Conservation (phyloP, 2,797 vertebrate genomes). For the Monodelphis domestica region DNA sequence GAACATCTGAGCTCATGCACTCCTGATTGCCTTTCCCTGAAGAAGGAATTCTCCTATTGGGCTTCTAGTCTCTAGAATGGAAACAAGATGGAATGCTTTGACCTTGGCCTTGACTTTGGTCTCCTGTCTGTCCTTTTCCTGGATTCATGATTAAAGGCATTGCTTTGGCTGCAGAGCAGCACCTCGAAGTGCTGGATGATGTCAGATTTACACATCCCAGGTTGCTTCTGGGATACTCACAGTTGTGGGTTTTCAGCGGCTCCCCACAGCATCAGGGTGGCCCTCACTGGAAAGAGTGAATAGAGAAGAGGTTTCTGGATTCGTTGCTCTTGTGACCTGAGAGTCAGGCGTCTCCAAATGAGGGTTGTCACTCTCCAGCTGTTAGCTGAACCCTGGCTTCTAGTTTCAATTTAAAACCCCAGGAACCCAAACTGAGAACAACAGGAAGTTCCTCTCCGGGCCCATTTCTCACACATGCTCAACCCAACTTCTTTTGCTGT, state of each 20-base stretch:
- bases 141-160: neutral
- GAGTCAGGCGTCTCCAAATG: neutral
- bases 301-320: neutral
- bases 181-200: neutral
- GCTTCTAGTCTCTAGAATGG: too few species aligned
- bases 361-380: neutral
- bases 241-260: neutral
- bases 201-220: neutral
- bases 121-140: neutral
- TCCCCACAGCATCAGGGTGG: neutral
- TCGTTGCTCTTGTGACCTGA: neutral
- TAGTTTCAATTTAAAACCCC: slow-evolving; percentile 66
- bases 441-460: slow-evolving; percentile 59
- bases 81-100: neutral
- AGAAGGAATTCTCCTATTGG: too few species aligned
- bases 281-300: neutral
- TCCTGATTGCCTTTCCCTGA: neutral
- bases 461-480: neutral
- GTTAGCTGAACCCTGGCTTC: slow-evolving; percentile 30
- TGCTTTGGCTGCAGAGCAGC: neutral
- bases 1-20: neutral
- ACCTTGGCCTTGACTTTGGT: neutral
- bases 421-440: slow-evolving; percentile 70
- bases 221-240: neutral
- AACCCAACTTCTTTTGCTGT: slow-evolving; percentile 62